Conservation (phyloP, 2,797 vertebrate genomes). For the Sarcophilus harrisii region DNA sequence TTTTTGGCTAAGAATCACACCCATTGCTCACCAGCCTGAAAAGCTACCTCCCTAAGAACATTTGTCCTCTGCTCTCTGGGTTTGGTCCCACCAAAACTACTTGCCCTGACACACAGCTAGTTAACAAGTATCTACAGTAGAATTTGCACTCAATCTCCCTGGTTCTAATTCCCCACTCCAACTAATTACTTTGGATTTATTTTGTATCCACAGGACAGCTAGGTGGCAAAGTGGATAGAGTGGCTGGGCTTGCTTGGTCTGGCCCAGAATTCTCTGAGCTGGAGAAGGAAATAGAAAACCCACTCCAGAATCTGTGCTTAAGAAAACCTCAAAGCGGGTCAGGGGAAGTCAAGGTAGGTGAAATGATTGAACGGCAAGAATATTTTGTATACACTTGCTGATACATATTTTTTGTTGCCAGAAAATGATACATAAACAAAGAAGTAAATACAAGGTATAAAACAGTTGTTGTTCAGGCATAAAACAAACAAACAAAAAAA, state of each 20-base stretch:
- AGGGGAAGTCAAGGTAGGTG: not conserved
- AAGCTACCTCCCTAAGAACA: not conserved
- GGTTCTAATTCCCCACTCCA: not conserved
- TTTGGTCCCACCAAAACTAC: not conserved
- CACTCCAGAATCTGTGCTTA: not conserved
- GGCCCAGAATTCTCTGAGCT: not conserved
- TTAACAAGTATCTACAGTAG: not conserved
- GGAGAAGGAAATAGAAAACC: not conserved
- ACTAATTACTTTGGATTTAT: not conserved
- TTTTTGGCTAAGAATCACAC: not conserved
- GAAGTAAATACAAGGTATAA: not conserved
- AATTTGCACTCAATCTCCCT: not conserved
- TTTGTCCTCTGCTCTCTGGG: not conserved
- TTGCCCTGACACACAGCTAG: not conserved
- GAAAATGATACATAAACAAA: not conserved
- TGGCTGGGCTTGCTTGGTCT: not conserved
- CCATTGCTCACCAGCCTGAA: not conserved
- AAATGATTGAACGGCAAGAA: not conserved
- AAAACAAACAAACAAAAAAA: not conserved
- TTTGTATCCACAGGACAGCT: not conserved
- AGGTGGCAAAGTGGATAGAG: not conserved
- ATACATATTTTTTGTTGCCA: not conserved
- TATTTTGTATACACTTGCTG: not conserved
- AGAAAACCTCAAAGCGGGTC: not conserved
- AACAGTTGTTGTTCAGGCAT: not conserved